Evolutionary conservation across 2,113 vertebrate genomes (phyloP).

Genomic region (Pao palembangensis): DNA sequence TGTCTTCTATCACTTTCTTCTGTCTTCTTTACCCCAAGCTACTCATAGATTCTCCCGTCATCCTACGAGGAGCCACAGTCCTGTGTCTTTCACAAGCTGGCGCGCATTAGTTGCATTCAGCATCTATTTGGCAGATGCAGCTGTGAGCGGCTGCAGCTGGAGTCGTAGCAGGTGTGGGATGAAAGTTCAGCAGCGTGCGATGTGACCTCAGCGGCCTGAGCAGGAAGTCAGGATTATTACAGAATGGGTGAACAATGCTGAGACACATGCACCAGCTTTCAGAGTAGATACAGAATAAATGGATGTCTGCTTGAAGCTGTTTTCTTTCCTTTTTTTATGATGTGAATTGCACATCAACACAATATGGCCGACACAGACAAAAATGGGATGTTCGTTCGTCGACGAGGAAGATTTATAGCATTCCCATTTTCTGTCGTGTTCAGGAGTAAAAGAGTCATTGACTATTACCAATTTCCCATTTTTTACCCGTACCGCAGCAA

Average conservation of each 20-base stretch:
- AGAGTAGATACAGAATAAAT: too few relatives aligned
- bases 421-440: neutral
- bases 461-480: conserved; percentile 34
- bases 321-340: neutral
- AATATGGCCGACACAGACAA: too few relatives aligned
- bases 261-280: too few relatives aligned
- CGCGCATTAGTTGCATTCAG: conserved; percentile 42
- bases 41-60: conserved; percentile 38
- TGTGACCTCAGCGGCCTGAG: neutral
- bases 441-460: conserved; percentile 27
- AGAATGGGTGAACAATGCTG: too few relatives aligned
- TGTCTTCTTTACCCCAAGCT: conserved; percentile 36
- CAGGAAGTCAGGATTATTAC: too few relatives aligned
- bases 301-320: too few relatives aligned
- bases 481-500: conserved; percentile 40
- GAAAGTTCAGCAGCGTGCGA: neutral
- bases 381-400: too few relatives aligned
- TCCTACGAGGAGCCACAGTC: conserved; percentile 31
- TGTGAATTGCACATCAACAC: neutral
- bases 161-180: neutral
- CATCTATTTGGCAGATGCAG: conserved; percentile 46
- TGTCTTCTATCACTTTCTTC: conserved; percentile 50
- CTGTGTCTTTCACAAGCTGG: conserved; percentile 10
- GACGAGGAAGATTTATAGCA: neutral
- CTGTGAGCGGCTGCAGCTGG: conserved; percentile 42